phyloP scores from a whole-genome alignment of 2,888 invertebrate species.

The Scrobipalpa atriplicella region DNA sequence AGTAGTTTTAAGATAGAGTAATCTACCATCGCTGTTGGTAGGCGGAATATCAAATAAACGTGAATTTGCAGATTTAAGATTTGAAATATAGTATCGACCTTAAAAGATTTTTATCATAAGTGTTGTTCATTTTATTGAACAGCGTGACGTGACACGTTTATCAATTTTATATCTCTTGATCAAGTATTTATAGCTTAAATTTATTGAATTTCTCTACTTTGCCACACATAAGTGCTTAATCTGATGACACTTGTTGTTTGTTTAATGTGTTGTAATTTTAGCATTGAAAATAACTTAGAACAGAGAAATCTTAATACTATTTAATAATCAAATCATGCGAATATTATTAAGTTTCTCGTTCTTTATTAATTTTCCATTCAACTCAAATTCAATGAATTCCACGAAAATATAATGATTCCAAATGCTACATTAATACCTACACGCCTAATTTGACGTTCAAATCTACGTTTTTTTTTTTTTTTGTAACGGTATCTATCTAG shows the following conservation, averaged over 20 bases:
- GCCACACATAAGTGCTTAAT: not conserved
- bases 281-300: too few species aligned
- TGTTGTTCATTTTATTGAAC: not conserved
- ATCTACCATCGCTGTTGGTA: not conserved
- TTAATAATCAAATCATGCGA: too few species aligned
- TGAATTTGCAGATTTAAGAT: constrained; percentile 9
- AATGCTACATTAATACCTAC: too few species aligned
- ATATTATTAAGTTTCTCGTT: too few species aligned
- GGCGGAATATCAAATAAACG: not conserved
- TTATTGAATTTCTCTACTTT: not conserved
- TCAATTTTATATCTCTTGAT: constrained; percentile 4
- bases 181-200: not conserved
- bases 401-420: too few species aligned
- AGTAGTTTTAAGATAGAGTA: constrained; percentile 3
- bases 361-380: too few species aligned
- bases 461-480: too few species aligned
- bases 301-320: too few species aligned
- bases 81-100: not conserved
- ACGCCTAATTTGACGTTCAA: too few species aligned
- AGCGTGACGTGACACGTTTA: not conserved
- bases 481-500: too few species aligned
- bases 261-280: not conserved
- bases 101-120: not conserved
- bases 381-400: too few species aligned
- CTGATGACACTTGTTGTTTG: not conserved